Conservation (phyloP, 1,140 invertebrate genomes). For the Penaeus vannamei region DNA sequence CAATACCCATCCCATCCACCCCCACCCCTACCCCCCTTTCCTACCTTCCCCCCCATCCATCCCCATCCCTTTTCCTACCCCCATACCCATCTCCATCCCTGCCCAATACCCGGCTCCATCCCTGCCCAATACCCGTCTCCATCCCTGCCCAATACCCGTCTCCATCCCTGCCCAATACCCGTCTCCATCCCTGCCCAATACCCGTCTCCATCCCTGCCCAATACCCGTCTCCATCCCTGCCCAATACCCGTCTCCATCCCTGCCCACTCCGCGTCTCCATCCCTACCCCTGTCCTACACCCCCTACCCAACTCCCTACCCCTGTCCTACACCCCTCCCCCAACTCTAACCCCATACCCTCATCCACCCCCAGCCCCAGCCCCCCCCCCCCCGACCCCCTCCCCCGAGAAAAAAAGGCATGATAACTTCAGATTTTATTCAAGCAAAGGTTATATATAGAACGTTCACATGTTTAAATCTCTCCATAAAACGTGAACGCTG, state of each 20-base stretch:
- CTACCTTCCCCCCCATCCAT: too few species aligned
- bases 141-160: slow-evolving; percentile 9
- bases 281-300: neutral
- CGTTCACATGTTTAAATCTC: too few species aligned
- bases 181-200: too few species aligned
- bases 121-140: neutral
- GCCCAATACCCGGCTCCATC: too few species aligned
- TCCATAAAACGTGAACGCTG: neutral
- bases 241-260: neutral
- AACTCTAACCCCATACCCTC: neutral
- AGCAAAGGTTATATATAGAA: too few species aligned
- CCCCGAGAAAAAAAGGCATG: too few species aligned
- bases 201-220: neutral
- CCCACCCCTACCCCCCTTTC: neutral
- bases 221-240: neutral
- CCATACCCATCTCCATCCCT: too few species aligned
- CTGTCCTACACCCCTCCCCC: neutral
- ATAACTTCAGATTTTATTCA: too few species aligned
- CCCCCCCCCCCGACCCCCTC: too few species aligned
- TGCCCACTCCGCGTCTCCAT: neutral
- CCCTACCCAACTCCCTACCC: neutral
- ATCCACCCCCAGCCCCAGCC: neutral
- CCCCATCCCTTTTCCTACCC: too few species aligned
- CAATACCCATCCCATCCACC: too few species aligned
- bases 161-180: too few species aligned